Base-by-base conservation (phyloP, 1,140 invertebrate species). In the Eumaeus atala region DNA sequence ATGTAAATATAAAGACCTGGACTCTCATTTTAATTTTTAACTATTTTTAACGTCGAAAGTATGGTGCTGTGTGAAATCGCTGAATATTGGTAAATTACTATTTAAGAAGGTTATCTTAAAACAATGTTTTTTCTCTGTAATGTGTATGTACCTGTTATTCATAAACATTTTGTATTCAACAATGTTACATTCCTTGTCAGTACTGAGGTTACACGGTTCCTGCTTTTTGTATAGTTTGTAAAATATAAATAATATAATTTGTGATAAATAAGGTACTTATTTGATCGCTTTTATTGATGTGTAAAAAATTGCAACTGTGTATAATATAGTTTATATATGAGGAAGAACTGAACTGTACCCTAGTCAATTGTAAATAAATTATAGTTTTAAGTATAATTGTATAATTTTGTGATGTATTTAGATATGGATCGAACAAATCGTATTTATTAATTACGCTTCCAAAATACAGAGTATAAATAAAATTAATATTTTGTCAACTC, bases 391-490 rank as follows among this genome's bases (percentile, higher is more conserved):
- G 62, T 70, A 63, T 82, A 83, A 81, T 73, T 72, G 73, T 64
- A 79, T 84, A 80, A 81, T 81, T n/a, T 84, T 86, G 83, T 86
- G 83, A 86, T 86, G 76, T 86, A 80, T 76, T 83, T 86, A 84
- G 72, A 58, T 84, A 80, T 75, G 75, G 72, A 76, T 77, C 56
- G 75, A 84, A 76, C 64, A 77, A 77, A 77, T 74, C 78, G 80
- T 87, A 87, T 87, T 87, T 87, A 87, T 87, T 84, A 87, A 87
- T 87, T 84, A 87, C 81, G 83, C 83, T 87, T 87, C 81, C 77
- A 77, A 84, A 64, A 73, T 66, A 66, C 75, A 84, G 74, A 84
- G 74, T 84, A 84, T 78, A 74, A 84, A 87, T 84, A 82, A 87
- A 44, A 87, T 77, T 74, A 81, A 84, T 84, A 84, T 84, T 87